A percentile compares a stretch with the other conserved stretches of the same genome.
Evolutionary conservation across 2,113 vertebrate genomes (phyloP).

Genomic region (Crocuta crocuta): DNA sequence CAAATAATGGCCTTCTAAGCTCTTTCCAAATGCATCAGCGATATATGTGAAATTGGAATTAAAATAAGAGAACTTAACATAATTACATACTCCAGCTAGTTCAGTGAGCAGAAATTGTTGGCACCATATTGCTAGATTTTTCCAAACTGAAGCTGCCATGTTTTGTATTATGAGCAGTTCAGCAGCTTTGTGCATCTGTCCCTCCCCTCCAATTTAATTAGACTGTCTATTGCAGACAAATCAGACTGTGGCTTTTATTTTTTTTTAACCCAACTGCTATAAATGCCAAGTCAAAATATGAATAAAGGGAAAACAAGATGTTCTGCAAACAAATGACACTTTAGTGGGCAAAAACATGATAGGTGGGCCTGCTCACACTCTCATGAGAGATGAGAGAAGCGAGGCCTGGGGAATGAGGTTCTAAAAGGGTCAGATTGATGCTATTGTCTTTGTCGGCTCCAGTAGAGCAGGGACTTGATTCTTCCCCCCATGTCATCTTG

Average conservation of each 20-base stretch:
- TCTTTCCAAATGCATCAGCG: conserved; percentile 67
- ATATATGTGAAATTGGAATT: conserved; percentile 75
- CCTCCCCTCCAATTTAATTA: conserved; percentile 83
- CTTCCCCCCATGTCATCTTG: conserved; percentile 42
- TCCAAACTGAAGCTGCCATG: conserved; percentile 76
- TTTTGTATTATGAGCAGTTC: conserved; percentile 79
- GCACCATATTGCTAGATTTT: conserved; percentile 76
- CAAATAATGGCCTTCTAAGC: conserved; percentile 64
- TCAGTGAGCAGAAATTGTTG: conserved; percentile 73
- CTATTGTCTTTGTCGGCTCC: conserved; percentile 43
- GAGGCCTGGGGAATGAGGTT: conserved; percentile 9
- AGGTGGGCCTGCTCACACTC: conserved; percentile 7
- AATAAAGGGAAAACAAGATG: conserved; percentile 83
- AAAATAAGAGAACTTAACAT: conserved; percentile 78
- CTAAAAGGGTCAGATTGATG: conserved; percentile 64
- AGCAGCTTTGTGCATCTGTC: conserved; percentile 74
- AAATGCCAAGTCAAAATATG: conserved; percentile 83
- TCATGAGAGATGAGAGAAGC: conserved; percentile 1
- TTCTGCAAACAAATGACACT: conserved; percentile 81
- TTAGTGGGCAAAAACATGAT: conserved; percentile 58
- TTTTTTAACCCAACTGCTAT: conserved; percentile 67
- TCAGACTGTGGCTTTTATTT: conserved; percentile 69
- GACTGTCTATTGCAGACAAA: conserved; percentile 82
- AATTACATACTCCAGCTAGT: conserved; percentile 78
- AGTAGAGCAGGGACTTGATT: conserved; percentile 40